Percentiles rank a stretch among this genome's conserved stretches.
phyloP scores from a whole-genome alignment of 1,140 invertebrate species.

The Ylistrum balloti region DNA sequence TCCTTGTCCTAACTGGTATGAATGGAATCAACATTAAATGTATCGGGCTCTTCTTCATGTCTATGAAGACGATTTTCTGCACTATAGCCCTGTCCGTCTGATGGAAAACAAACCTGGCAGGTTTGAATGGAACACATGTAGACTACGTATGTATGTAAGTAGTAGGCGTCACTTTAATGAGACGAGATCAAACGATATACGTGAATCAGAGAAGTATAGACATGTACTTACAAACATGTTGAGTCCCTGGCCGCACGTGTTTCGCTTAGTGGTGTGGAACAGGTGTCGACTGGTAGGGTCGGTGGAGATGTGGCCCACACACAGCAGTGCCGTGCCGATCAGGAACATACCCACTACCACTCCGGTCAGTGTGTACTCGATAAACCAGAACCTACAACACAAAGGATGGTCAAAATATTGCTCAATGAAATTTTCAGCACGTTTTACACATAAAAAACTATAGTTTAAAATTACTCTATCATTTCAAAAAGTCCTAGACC shows the following conservation, averaged over 20 bases:
- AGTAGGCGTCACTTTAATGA: background rate
- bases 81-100: too few species aligned
- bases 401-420: too few species aligned
- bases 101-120: too few species aligned
- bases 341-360: conserved; percentile 77
- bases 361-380: conserved; percentile 76
- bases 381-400: conserved; percentile 74
- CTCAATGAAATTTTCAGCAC: too few species aligned
- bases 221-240: conserved; percentile 76
- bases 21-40: too few species aligned
- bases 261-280: conserved; percentile 77
- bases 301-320: conserved; percentile 73
- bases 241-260: conserved; percentile 74
- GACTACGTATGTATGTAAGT: background rate
- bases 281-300: conserved; percentile 76
- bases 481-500: too few species aligned
- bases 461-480: too few species aligned
- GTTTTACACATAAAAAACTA: too few species aligned
- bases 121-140: too few species aligned
- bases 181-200: background rate
- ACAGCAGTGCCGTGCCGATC: conserved; percentile 72
- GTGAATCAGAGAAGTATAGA: background rate
- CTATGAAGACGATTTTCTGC: too few species aligned
- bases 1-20: too few species aligned
- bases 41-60: too few species aligned